Evolutionary conservation across 1,140 invertebrate species (phyloP).

Genomic region (Drosophila lowei): DNA sequence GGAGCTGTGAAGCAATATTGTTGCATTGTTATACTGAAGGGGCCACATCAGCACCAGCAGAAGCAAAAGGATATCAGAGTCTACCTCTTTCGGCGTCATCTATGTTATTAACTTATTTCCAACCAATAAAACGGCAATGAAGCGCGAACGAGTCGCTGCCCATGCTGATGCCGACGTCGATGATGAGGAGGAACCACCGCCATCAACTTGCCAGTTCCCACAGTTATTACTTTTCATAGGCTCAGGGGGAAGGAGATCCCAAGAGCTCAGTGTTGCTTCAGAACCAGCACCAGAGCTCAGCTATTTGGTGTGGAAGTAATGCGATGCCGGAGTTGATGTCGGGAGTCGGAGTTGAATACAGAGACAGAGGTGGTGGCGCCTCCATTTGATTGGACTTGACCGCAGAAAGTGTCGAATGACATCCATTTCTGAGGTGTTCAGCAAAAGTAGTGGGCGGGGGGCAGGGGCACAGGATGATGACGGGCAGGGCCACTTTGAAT

Average conservation of each 20-base stretch:
- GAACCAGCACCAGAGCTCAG: conserved; percentile 3
- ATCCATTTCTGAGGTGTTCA: conserved; percentile 1
- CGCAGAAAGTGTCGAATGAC: conserved; percentile 77
- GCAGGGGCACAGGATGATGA: conserved; percentile 8
- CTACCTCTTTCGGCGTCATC: conserved; percentile 47
- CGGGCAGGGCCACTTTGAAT: neutral
- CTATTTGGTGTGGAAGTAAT: conserved; percentile 77
- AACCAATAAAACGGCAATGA: conserved; percentile 81
- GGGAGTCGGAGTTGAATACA: neutral
- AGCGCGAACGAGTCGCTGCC: conserved; percentile 22
- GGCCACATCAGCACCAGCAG: neutral
- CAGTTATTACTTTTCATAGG: conserved; percentile 82
- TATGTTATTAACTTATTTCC: conserved; percentile 82
- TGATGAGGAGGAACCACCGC: conserved; percentile 2
- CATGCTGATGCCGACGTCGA: too few relatives aligned
- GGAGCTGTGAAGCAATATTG: conserved; percentile 62
- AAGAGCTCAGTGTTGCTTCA: neutral
- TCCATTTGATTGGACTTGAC: conserved; percentile 66
- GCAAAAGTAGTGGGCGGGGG: conserved; percentile 3
- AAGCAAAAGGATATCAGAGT: conserved; percentile 52
- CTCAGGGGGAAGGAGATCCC: conserved; percentile 14
- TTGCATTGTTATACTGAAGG: conserved; percentile 66
- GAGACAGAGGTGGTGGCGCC: conserved; percentile 56
- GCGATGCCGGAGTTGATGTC: conserved; percentile 39
- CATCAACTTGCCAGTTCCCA: conserved; percentile 68